phyloP scores from a whole-genome alignment of 2,797 vertebrate genomes.

The Melanogrammus aeglefinus region DNA sequence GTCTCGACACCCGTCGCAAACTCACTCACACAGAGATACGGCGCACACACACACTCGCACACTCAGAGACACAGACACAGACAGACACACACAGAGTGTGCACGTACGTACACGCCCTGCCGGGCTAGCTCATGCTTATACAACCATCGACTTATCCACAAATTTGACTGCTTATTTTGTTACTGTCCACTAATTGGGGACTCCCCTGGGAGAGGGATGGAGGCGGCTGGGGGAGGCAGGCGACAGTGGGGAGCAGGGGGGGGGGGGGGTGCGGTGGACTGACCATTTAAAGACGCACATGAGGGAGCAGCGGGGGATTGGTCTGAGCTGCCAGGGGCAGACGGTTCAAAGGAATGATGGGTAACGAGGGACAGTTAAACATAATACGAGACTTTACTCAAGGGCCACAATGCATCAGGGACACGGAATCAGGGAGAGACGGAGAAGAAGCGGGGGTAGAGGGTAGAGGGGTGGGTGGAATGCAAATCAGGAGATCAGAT shows the following conservation, averaged over 20 bases:
- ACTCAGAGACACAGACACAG: slow-evolving; percentile 28
- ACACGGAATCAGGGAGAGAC: slow-evolving; percentile 19
- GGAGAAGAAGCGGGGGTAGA: not conserved
- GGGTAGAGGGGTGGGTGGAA: slow-evolving; percentile 18
- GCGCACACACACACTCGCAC: not conserved
- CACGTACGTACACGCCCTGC: slow-evolving; percentile 48
- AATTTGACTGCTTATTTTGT: slow-evolving; percentile 66
- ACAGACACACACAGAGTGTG: no score
- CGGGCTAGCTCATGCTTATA: slow-evolving; percentile 59
- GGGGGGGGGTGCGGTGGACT: slow-evolving; percentile 15
- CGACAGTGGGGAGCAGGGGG: no score
- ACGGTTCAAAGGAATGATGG: slow-evolving; percentile 15
- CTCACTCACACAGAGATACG: not conserved
- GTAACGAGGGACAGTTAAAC: no score
- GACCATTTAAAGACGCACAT: slow-evolving; percentile 6
- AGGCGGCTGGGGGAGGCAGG: no score
- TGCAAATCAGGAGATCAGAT: not conserved
- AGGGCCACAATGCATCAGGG: not conserved
- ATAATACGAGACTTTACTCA: no score
- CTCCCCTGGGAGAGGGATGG: slow-evolving; percentile 17
- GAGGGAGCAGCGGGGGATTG: slow-evolving; percentile 8
- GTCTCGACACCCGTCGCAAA: slow-evolving; percentile 6
- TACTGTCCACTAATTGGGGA: slow-evolving; percentile 50
- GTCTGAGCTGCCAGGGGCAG: not conserved
- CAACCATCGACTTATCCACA: slow-evolving; percentile 65